Evolutionary conservation across 2,888 invertebrate species (phyloP).

Genomic region (Synanthedon tipuliformis): DNA sequence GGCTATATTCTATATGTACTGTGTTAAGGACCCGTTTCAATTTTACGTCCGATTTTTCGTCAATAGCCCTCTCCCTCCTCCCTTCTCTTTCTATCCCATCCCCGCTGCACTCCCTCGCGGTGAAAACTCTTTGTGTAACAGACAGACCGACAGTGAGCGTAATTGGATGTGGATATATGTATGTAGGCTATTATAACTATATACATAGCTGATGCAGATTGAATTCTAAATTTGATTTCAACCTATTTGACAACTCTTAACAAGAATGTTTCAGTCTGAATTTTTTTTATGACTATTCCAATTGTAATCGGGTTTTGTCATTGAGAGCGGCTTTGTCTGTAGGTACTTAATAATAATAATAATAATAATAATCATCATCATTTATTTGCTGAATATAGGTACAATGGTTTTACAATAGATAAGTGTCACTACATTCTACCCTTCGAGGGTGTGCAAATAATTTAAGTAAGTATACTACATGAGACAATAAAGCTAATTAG

Average conservation of each 20-base stretch:
- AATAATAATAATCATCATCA: too few relatives aligned
- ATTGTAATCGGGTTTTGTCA: too few relatives aligned
- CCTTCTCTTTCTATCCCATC: conserved; percentile 4
- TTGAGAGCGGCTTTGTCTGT: too few relatives aligned
- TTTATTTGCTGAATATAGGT: too few relatives aligned
- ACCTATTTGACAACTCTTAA: not conserved
- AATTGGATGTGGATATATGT: conserved; percentile 15
- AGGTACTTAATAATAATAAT: too few relatives aligned
- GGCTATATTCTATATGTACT: not conserved
- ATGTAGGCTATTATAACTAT: conserved; percentile 2
- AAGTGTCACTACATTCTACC: too few relatives aligned
- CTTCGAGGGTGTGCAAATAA: too few relatives aligned
- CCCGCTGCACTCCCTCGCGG: not conserved
- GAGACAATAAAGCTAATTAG: too few relatives aligned
- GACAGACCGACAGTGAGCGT: conserved; percentile 15
- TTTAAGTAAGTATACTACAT: too few relatives aligned
- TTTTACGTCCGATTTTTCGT: conserved; percentile 20
- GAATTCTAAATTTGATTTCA: not conserved
- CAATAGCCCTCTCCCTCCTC: conserved; percentile 9
- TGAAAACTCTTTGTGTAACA: conserved; percentile 13
- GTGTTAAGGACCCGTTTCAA: conserved; percentile 10
- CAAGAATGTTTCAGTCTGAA: not conserved
- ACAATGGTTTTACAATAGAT: too few relatives aligned
- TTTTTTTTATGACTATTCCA: too few relatives aligned
- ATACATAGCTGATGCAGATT: not conserved